Conservation (phyloP, 2,888 invertebrate species). For the Agrotis ipsilon region DNA sequence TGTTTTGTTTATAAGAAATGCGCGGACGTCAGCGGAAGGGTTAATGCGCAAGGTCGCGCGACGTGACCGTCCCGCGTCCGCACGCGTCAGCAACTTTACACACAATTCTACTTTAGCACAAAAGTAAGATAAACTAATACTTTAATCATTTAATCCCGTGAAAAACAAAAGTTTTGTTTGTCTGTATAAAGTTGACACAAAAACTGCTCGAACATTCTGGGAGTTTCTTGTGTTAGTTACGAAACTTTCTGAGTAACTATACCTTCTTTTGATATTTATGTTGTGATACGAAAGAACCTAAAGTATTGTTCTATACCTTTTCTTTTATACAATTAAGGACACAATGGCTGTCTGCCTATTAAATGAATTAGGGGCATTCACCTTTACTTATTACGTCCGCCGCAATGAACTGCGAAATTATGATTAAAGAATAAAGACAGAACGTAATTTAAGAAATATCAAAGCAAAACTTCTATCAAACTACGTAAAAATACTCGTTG, state of each 20-base stretch:
- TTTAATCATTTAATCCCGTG: constrained; percentile 41
- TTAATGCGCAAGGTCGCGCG: constrained; percentile 53
- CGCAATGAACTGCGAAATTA: constrained; percentile 11
- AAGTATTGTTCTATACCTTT: not conserved
- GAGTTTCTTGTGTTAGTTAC: constrained; percentile 15
- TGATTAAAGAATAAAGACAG: not conserved
- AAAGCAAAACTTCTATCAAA: constrained; percentile 24
- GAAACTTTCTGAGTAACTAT: constrained; percentile 28
- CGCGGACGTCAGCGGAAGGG: constrained; percentile 64
- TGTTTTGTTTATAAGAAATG: constrained; percentile 56
- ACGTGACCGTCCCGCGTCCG: constrained; percentile 11
- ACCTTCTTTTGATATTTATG: constrained; percentile 9
- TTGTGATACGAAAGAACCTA: not conserved
- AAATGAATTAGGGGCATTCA: constrained; percentile 18
- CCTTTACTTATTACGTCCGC: not conserved
- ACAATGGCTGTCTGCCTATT: constrained; percentile 4
- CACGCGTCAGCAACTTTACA: constrained; percentile 54
- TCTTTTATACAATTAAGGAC: not conserved
- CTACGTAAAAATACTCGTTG: constrained; percentile 30
- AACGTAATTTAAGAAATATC: not conserved
- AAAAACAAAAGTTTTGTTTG: constrained; percentile 34
- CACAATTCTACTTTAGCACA: constrained; percentile 30
- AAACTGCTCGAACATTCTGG: constrained; percentile 32
- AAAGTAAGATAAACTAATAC: constrained; percentile 36
- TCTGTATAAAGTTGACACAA: constrained; percentile 20